Evolutionary conservation across 2,797 vertebrate genomes (phyloP), one percentile per base, ranked within the genome.

Genomic region (Masticophis lateralis): DNA sequence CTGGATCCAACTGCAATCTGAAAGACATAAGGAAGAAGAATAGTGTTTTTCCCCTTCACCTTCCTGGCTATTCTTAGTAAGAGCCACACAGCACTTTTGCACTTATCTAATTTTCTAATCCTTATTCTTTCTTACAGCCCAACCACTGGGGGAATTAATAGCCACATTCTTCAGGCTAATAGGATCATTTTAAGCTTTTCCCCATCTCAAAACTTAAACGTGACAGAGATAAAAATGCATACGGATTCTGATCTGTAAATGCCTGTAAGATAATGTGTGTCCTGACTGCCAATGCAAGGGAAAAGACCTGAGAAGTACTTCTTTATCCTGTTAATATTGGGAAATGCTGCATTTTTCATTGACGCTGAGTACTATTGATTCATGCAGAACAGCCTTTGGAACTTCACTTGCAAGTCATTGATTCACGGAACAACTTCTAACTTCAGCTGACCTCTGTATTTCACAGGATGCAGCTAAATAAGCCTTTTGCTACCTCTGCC

Each of bases 111-210:
- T 1, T 47, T 61, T 88, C 83, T 91, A 47, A 66, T 27, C 87
- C 55, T 74, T 56, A 88, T 91, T 90, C 91, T 83, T 90, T 57
- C 86, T 94, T 91, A 79, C 56, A 25, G 0, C 91, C 56, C 87
- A 92, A 51, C 3, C 22, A 28, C 37, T 59, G 53, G 59, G 87
- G 90, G 92, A 92, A 93, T 95, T 89, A 83, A 83, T 93, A 43
- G 74, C 90, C 91, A 51, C 86, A 1, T 7, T 43, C 59, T 9
- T 53, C 28, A 79, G 55, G 13, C 90, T 94, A 93, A 94, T 20
- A 90, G 79, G 93, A 93, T 95, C 92, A 86, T 2, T 93, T 94
- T 91, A 94, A 95, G 90, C 93, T 93, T 93, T 92, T 74, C 60
- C 87, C 59, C 89, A 60, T 94, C 57, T 51, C 89, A 92, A 83